Evolutionary conservation across 2,113 vertebrate species (phyloP).

Genomic region (Noctilio leporinus): DNA sequence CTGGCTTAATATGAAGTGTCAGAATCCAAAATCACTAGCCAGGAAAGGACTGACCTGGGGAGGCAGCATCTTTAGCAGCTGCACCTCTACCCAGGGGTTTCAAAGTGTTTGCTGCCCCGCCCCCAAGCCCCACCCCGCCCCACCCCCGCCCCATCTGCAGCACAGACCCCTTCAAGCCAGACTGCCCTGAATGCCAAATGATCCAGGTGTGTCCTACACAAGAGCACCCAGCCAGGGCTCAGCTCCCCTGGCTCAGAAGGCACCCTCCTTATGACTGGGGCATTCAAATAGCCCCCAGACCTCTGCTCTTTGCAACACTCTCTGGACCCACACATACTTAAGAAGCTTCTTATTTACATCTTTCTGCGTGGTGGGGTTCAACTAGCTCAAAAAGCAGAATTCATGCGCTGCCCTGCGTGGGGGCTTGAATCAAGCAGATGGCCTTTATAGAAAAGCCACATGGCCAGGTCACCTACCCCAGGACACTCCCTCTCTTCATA

Average conservation of each 20-base stretch:
- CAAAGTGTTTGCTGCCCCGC: background rate
- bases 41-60: background rate
- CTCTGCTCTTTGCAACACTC: too few relatives aligned
- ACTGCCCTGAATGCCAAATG: background rate
- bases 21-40: background rate
- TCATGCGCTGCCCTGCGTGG: background rate
- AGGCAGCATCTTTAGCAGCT: fast-evolving
- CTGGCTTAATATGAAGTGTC: background rate
- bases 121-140: too few relatives aligned
- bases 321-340: background rate
- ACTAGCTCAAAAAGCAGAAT: background rate
- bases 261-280: background rate
- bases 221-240: too few relatives aligned
- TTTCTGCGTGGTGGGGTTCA: background rate
- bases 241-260: background rate
- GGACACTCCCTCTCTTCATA: background rate
- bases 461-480: fast-evolving
- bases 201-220: too few relatives aligned
- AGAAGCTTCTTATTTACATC: background rate
- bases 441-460: background rate
- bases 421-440: background rate
- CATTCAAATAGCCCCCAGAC: background rate
- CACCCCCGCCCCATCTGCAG: background rate
- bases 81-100: fast-evolving
- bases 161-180: background rate